Evolutionary conservation across 2,888 invertebrate species (phyloP), one percentile per base, ranked within the genome.

Genomic region (Lithophane ornitopus): DNA sequence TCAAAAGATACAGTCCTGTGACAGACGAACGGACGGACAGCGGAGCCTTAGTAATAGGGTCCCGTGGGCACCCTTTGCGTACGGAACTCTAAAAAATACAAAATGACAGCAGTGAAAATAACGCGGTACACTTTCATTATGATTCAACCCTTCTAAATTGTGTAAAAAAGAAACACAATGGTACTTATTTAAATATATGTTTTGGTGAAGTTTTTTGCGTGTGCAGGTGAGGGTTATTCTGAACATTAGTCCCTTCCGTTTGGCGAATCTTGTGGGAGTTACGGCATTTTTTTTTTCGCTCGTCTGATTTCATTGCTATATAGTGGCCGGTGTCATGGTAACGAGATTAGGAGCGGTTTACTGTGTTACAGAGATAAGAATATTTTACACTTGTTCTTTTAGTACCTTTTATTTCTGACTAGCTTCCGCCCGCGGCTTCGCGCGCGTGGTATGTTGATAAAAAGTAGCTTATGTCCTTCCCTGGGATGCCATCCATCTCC

Each of bases 171-270:
- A 82, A 87, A 80, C 66, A 89, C 90, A 90, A 89, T 87, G 84
- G 84, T 67, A 68, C 81, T 84, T 89, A 87, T 90, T 89, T 85
- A 87, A 88, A 89, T 88, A 85, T 80, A 88, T 84, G 85, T 81
- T 82, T 67, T 67, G 65, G 49, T 59, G 82, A 87, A 74, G 77
- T 79, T 80, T 80, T 86, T 84, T 86, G 82, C 68, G 84, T 66
- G 58, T 81, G 71, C 85, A 87, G 87, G 88, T 89, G 85, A 77
- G 73, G 74, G 82, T 82, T 83, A 85, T 76, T 69, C 28, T 67
- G 65, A 62, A 84, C 88, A 84, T 90, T 87, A 87, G 91, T 90
- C 91, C 89, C 86, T 90, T 89, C 90, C 90, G 88, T 86, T 84
- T 69, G 44, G 73, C 41, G 68, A 72, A 76, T 78, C 74, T 81